Evolutionary conservation across 2,888 invertebrate species (phyloP).

Genomic region (Apamea sordens): DNA sequence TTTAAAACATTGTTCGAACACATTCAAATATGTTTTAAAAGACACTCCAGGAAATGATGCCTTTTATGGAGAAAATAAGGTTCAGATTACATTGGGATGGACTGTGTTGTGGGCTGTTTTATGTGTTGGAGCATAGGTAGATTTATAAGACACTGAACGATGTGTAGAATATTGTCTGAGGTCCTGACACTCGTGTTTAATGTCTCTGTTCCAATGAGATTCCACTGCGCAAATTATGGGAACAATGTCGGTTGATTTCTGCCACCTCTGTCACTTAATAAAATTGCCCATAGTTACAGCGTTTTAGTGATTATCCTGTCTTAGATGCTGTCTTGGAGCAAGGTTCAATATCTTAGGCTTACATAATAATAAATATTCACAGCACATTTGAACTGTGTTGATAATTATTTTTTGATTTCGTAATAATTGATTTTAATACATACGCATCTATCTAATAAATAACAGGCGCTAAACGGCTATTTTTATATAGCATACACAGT

Average conservation of each 20-base stretch:
- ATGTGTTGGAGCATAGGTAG: constrained; percentile 65
- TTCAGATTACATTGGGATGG: constrained; percentile 50
- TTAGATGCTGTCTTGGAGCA: neutral
- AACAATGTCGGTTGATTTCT: constrained; percentile 69
- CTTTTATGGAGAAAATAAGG: constrained; percentile 49
- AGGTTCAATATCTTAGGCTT: neutral
- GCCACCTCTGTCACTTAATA: constrained; percentile 51
- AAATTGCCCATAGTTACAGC: constrained; percentile 26
- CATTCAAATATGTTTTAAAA: constrained; percentile 54
- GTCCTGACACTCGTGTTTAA: constrained; percentile 83
- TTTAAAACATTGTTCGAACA: constrained; percentile 71
- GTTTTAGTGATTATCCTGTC: constrained; percentile 5
- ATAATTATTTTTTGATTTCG: neutral
- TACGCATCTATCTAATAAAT: neutral
- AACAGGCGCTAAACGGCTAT: neutral
- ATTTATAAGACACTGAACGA: constrained; percentile 84
- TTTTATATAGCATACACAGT: neutral
- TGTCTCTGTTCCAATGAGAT: constrained; percentile 86
- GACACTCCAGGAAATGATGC: constrained; percentile 48
- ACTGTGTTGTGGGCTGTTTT: constrained; percentile 58
- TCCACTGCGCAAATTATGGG: constrained; percentile 76
- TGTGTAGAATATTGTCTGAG: constrained; percentile 86
- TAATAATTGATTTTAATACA: neutral
- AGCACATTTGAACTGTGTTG: neutral
- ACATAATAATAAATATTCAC: neutral